Base-by-base conservation (phyloP, 2,797 vertebrate species). In the Alcedo quadribrachys region DNA sequence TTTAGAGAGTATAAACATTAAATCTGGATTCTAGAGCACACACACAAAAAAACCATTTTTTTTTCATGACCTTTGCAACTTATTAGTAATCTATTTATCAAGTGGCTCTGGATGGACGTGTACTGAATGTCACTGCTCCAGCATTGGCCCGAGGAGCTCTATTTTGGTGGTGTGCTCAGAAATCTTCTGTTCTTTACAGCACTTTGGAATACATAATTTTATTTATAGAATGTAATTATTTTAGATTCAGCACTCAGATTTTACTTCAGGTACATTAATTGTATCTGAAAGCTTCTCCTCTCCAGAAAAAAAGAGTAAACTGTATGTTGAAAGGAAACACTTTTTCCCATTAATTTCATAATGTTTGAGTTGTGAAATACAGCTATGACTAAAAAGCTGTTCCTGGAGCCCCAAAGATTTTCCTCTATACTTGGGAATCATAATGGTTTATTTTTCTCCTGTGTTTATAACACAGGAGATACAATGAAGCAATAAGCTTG, bases 61-160 rank as follows among this genome's bases (percentile, higher is more conserved):
- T 89, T 89, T 73, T 68, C 68, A 54, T 74, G 71, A 88, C 75
- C 75, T 94, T 89, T 94, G 50, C 46, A 92, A 93, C 32, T 87
- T 78, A 65, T 58, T 75, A 93, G 50, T 50, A 93, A 85, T 65
- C 82, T 82, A n/a, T 42, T 85, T 15, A 45, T 65, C 68, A 87
- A 76, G 61, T 25, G 51, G 40, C 58, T 90, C 60, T 19, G 35
- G 78, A 67, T 55, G 81, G 71, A 69, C 53, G 45, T 61, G 53
- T 61, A 53, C 7, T 53, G 71, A 86, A 79, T 77, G 68, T 50
- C 71, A 87, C 57, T 54, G 84, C 80, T 85, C 28, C 45, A 54
- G 37, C 11, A 9, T 5, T 0, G 5, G 32, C 22, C 78, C 57
- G 78, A 67, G 14, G 37, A 93, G 48, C 30, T 78, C 16, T 40